Evolutionary conservation across 2,797 vertebrate genomes (phyloP), one percentile per base, ranked within the genome.

Genomic region (Tinamus major): DNA sequence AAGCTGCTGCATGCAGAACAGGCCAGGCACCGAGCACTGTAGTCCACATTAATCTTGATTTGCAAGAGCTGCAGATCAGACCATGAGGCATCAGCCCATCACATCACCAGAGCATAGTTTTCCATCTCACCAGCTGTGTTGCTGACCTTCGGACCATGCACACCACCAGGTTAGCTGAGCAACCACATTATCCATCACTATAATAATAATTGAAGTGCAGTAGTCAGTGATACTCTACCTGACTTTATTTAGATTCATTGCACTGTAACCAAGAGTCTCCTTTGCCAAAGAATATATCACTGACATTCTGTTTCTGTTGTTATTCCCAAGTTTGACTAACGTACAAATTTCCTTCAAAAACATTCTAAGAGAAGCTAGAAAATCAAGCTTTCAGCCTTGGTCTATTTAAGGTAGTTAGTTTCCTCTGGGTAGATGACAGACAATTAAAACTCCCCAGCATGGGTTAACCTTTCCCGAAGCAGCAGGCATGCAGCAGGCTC

Each of bases 211-310:
- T 92, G 94, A 79, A 92, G 77, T 71, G 79, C 18, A 55, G 29
- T 20, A 83, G 68, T 69, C 89, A 78, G 80, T 51, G 64, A 77
- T 90, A 53, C 49, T 93, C 56, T 92, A 37, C 55, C 53, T 75
- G 74, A 62, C 75, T 94, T 93, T 83, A 87, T 92, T 93, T 87
- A 91, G 89, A 94, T 90, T 92, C 37, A 81, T 92, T 88, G 78
- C 56, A 56, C 20, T 41, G 33, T 51, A 86, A 93, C 63, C 37
- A 48, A 64, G 53, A 51, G 64, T 91, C 63, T 94, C 39, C 44
- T 85, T 90, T 72, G 39, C 59, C 76, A 62, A 12, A 70, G 49
- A 89, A 89, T 29, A 13, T 21, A 71, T 62, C 62, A 41, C 58
- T 21, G 7, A 19, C 18, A n/a, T 55, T 75, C 42, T 24, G 41